Evolutionary conservation across 2,888 invertebrate genomes (phyloP), one percentile per base, ranked within the genome.

Genomic region (Luffia ferchaultella): DNA sequence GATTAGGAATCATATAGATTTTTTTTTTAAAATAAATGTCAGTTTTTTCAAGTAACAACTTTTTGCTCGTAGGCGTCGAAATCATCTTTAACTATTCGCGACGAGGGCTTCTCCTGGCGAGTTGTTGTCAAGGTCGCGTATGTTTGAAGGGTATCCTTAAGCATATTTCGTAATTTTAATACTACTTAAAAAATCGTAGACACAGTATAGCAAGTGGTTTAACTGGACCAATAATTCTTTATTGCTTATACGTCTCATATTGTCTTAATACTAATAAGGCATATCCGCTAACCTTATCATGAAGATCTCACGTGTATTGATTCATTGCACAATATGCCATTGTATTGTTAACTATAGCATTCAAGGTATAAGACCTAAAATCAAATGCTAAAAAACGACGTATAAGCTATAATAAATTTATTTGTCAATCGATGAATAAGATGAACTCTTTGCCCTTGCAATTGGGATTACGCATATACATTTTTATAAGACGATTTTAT

Each of bases 221-320:
- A 12, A 12, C 30, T 12, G 30, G 30, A 30, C 68, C 68, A 66
- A 72, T 72, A 71, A 68, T 69, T n/a, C 66, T 70, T 70, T 69
- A 77, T 76, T 76, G 76, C 63, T 74, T 70, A 77, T 77, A 73
- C 69, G 63, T 66, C 60, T 20, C 71, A 70, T 70, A 65, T 73
- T 70, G 66, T 65, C 68, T 65, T 70, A 68, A 69, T 72, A 77
- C 77, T 77, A 77, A 77, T 77, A 76, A 76, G 70, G 67, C 62
- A 79, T 80, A 80, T 80, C 79, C 79, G 73, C 59, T 74, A 69
- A 69, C 73, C 70, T 76, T 75, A 71, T 30, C 67, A 67, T 65
- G 68, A 68, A 63, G 62, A 69, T 65, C 72, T 68, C 71, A 75
- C 73, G 75, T 76, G 76, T 73, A 59, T 46, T 52, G 46, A 50